A percentile compares a stretch with the other conserved stretches of the same genome.
These are phyloP conservation scores for Amphipoea lucens DNA, from an alignment of 2,888 invertebrate genomes.

Conservation along the genomic window DNA sequence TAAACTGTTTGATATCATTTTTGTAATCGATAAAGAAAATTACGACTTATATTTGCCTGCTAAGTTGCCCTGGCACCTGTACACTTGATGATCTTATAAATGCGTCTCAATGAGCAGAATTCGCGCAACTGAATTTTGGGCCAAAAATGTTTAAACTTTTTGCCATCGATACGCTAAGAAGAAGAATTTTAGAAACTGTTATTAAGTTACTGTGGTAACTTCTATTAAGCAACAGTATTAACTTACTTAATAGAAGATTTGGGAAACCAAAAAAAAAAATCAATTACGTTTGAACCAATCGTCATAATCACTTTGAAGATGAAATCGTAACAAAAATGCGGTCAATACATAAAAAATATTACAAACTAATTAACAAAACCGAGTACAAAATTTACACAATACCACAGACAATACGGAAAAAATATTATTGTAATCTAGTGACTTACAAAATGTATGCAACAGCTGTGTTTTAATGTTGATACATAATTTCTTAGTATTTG, in stretches of 20 bases:
- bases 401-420: constrained; percentile 1
- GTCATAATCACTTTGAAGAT: background rate
- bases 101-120: background rate
- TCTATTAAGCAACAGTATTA: no score
- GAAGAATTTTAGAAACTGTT: background rate
- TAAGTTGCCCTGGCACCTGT: background rate
- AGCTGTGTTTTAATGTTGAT: constrained; percentile 42
- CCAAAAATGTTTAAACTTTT: background rate
- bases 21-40: constrained; percentile 1
- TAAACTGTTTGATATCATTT: constrained; percentile 38
- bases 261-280: background rate
- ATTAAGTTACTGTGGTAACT: background rate
- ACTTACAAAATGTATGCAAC: constrained; percentile 42
- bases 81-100: background rate
- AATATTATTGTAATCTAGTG: background rate
- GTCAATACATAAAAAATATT: background rate
- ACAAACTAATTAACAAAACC: constrained; percentile 3
- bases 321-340: background rate
- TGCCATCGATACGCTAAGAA: background rate
- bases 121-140: background rate
- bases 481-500: constrained; percentile 47
- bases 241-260: background rate
- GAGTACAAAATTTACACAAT: constrained; percentile 25
- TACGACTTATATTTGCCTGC: background rate
- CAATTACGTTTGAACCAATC: background rate